These are phyloP conservation scores for Dicyema japonicum DNA, from an alignment of 1,140 invertebrate species.

Conservation along the genomic window DNA sequence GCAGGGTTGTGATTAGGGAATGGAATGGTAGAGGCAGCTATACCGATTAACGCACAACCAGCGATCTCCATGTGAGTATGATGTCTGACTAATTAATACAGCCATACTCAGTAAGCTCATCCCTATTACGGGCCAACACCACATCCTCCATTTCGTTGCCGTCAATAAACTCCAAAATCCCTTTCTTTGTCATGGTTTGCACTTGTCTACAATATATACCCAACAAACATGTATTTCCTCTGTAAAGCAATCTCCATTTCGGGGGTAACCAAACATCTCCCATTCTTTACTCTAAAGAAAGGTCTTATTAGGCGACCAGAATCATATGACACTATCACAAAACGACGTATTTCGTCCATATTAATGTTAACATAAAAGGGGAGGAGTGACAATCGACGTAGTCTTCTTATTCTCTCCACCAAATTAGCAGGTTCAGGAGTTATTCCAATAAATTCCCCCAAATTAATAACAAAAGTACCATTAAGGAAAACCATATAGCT, in stretches of 20 bases:
- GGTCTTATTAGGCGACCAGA: conserved; percentile 72
- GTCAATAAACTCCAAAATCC: conserved; percentile 82
- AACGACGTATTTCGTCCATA: conserved; percentile 29
- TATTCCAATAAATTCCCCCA: conserved; percentile 8
- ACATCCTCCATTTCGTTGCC: conserved; percentile 94
- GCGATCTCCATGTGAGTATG: conserved; percentile 89
- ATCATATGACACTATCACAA: conserved; percentile 74
- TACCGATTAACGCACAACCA: conserved; percentile 63
- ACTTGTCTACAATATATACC: too few species aligned
- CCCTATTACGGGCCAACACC: conserved; percentile 54
- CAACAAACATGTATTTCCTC: too few species aligned
- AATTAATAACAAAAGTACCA: neutral
- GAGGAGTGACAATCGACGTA: conserved; percentile 46
- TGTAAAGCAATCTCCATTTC: too few species aligned
- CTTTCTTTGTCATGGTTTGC: too few species aligned
- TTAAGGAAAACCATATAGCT: too few species aligned
- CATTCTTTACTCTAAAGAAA: conserved; percentile 50
- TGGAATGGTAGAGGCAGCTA: conserved; percentile 77
- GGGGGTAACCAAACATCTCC: conserved; percentile 31
- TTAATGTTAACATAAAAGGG: conserved; percentile 68
- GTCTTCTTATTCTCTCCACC: conserved; percentile 36
- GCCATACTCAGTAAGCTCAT: conserved; percentile 35
- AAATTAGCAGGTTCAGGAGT: too few species aligned
- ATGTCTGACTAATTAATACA: conserved; percentile 78
- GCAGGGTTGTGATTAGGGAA: conserved; percentile 98